Evolutionary conservation across 35 echinoderm and acorn worm genomes (phyloP), one percentile per base, ranked within the genome.

Genomic region (Apostichopus japonicus): DNA sequence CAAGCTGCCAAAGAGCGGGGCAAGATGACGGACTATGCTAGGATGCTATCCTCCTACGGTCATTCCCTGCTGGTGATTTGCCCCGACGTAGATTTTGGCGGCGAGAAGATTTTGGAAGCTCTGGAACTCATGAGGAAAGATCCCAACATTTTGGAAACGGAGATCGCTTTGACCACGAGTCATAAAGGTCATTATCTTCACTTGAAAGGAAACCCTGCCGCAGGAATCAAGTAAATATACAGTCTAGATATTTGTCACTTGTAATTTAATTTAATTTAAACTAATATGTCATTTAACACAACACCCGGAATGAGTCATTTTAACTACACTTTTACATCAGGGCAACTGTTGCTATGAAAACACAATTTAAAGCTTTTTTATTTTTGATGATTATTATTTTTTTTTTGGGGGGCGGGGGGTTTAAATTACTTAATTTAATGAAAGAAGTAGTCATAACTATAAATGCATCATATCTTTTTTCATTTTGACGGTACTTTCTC

Each of bases 41-140:
- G 87, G 54, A 90, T 90, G 87, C 15, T 73, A 7, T 71, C 87
- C 14, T 10, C 61, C 10, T 77, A 24, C 9, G 87, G 87, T 53
- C 87, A 90, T 51, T 72, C 87, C 14, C 54, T 90, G 10, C 87
- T 90, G 87, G 71, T 90, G 8, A 90, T 90, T 54, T 73, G 87
- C 6, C 63, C 87, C 13, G 87, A 90, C 44, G 11, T 90, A 75
- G 71, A 90, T 8, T 17, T 77, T 16, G 87, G 56, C 4, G 63
- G 62, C 44, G 71, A 90, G 24, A 73, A 77, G 62, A 44, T 90
- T 10, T 27, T 24, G 87, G 71, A 90, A 57, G 88, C 88, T 22
- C 27, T 77, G 0, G n/a, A 73, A 8, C 70, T 77, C 14, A 90
- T 90, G 88, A 78, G 54, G 19, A 90, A 90, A 78, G 88, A 88